Conservation (phyloP, 1,140 invertebrate genomes). For the Sinella curviseta region DNA sequence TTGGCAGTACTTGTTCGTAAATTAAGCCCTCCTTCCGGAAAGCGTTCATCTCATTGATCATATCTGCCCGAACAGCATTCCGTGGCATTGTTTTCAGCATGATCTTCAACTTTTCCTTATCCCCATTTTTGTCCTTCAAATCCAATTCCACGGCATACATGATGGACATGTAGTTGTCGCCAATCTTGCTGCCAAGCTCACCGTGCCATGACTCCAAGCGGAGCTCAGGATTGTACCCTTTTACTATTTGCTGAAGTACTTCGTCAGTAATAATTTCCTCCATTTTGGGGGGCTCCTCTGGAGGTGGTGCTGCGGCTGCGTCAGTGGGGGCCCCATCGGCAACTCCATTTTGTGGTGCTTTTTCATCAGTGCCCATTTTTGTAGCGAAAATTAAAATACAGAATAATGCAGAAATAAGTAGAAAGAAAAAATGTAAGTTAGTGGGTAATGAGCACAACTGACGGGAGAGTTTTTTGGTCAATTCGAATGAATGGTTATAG, state of each 20-base stretch:
- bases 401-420: no score
- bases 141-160: constrained; percentile 53
- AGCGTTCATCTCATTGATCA: constrained; percentile 42
- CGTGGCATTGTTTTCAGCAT: constrained; percentile 45
- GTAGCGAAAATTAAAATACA: no score
- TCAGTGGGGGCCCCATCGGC: neutral
- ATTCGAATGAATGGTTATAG: no score
- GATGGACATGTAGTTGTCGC: constrained; percentile 60
- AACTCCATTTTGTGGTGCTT: neutral
- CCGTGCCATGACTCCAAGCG: constrained; percentile 51
- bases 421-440: no score
- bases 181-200: constrained; percentile 55
- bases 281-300: constrained; percentile 30
- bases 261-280: constrained; percentile 43
- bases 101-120: constrained; percentile 28
- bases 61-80: constrained; percentile 35
- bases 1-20: constrained; percentile 33
- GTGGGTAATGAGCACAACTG: no score
- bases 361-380: constrained; percentile 4
- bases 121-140: constrained; percentile 20
- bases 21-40: constrained; percentile 43
- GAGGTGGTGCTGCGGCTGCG: neutral
- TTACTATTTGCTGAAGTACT: constrained; percentile 38
- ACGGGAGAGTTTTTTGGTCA: no score
- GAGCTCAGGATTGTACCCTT: constrained; percentile 44